Evolutionary conservation across 2,888 invertebrate species (phyloP).

Genomic region (Plebejus melissa): DNA sequence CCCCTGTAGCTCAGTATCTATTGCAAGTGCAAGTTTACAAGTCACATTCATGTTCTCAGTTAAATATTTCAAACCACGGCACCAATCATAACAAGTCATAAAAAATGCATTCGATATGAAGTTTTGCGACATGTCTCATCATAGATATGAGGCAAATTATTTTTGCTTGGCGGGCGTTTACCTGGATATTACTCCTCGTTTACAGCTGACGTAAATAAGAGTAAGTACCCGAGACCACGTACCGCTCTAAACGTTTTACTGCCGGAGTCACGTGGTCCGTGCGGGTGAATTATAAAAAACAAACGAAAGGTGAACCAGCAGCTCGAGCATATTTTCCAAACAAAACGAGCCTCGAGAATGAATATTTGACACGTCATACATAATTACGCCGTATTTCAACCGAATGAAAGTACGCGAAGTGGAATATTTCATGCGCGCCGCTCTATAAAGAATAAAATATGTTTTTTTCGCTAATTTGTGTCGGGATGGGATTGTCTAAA

Average conservation of each 20-base stretch:
- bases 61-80: too few species aligned
- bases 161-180: neutral
- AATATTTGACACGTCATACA: conserved; percentile 28
- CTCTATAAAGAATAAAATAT: conserved; percentile 11
- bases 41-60: too few species aligned
- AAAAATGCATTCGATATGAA: neutral
- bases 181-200: conserved; percentile 19
- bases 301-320: neutral
- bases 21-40: too few species aligned
- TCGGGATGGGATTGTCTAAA: neutral
- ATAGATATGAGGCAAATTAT: conserved; percentile 6
- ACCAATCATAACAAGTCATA: neutral
- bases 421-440: conserved; percentile 21
- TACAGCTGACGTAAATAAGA: conserved; percentile 26
- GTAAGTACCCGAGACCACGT: conserved; percentile 16
- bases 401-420: conserved; percentile 25
- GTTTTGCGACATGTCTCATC: neutral
- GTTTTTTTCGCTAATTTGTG: conserved; percentile 6
- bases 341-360: conserved; percentile 25
- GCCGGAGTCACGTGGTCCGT: conserved; percentile 1
- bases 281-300: conserved; percentile 3
- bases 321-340: conserved; percentile 15
- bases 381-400: conserved; percentile 26
- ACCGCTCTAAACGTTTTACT: conserved; percentile 25
- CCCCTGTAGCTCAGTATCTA: too few species aligned